Evolutionary conservation across 2,888 invertebrate species (phyloP).

Genomic region (Galeopsomyia nigrocyanea): DNA sequence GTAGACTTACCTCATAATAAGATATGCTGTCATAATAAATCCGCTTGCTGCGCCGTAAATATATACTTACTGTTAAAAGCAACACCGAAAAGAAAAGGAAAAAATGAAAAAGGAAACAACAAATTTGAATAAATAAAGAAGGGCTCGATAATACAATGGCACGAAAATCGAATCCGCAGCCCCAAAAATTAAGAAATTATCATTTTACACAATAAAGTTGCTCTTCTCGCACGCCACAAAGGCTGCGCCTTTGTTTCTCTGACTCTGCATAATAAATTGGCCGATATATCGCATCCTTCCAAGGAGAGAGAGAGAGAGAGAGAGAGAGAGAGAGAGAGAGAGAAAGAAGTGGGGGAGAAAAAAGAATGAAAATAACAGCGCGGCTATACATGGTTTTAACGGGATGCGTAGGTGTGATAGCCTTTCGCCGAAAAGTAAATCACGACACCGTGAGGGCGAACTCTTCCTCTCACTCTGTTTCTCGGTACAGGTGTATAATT

Average conservation of each 20-base stretch:
- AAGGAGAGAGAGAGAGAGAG: background rate
- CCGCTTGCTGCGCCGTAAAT: too few species aligned
- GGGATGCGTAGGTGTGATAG: constrained; percentile 19
- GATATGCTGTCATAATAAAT: too few species aligned
- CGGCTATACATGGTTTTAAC: background rate
- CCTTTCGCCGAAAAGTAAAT: constrained; percentile 43
- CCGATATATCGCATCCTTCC: constrained; percentile 33
- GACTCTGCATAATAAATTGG: constrained; percentile 34
- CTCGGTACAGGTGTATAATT: constrained; percentile 35
- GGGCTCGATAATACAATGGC: background rate
- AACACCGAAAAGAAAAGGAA: too few species aligned
- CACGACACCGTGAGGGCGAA: constrained; percentile 17
- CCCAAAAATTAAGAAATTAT: constrained; percentile 43
- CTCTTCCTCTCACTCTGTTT: background rate
- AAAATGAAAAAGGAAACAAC: too few species aligned
- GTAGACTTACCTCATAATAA: too few species aligned
- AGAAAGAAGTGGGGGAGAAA: too few species aligned
- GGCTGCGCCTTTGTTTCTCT: constrained; percentile 4
- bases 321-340: background rate
- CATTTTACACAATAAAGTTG: constrained; percentile 18
- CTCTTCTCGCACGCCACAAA: constrained; percentile 8
- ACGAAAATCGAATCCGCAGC: too few species aligned
- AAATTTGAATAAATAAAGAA: too few species aligned
- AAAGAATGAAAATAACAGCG: constrained; percentile 32
- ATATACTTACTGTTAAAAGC: too few species aligned